Evolutionary conservation across 2,888 invertebrate genomes (phyloP), one percentile per base, ranked within the genome.

Genomic region (Arctia plantaginis): DNA sequence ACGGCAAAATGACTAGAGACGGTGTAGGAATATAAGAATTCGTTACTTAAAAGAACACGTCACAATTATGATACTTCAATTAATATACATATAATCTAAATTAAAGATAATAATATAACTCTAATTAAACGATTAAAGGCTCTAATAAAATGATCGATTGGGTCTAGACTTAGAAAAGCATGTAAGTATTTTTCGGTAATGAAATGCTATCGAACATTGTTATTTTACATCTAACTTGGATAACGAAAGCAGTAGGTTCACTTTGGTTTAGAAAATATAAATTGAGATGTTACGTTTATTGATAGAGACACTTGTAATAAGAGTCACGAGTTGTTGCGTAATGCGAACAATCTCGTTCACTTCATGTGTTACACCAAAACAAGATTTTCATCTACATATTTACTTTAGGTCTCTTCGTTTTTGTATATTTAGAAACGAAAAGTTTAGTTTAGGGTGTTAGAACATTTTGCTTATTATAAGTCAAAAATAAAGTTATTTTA

Each of bases 261-360:
- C 69, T 86, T 90, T 91, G 71, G 85, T 86, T 83, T 82, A 83
- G 75, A 79, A 76, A 77, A 77, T 78, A 75, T 76, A 79, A 82
- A 82, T 86, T 80, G 79, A 90, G 86, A 90, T 95, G 84, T 84
- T 82, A 88, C 93, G 88, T 93, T 92, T 90, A 87, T 88, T 89
- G 86, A 86, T 86, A 81, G 86, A 88, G 86, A 79, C 83, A 85
- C 82, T 88, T 81, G 89, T 93, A 93, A 94, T 91, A 91, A 91
- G 91, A 95, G 93, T 95, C 95, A 95, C 95, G 95, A 94, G 95
- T 90, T 92, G 90, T 95, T 95, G 88, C 94, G 94, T 94, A 95
- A 95, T 90, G 88, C 89, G 86, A 88, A 90, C 91, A 91, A 91
- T 93, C 91, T 92, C 87, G 87, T 86, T 86, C 88, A 89, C 84